phyloP scores from a whole-genome alignment of 2,797 vertebrate species.

The Acestrorhynchus altus region DNA sequence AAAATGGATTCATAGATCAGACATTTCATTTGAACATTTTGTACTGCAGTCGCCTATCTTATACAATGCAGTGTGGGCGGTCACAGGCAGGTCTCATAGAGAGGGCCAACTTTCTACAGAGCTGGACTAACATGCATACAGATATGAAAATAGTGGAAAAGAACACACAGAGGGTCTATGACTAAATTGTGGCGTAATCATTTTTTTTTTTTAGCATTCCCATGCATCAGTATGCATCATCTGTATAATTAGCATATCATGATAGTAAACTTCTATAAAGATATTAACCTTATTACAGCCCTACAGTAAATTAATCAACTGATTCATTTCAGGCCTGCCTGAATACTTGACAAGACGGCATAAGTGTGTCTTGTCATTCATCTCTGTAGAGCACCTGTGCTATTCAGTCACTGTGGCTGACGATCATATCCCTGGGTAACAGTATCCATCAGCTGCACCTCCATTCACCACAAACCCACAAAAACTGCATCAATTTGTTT shows the following conservation, averaged over 20 bases:
- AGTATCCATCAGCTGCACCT: conserved; percentile 79
- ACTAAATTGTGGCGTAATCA: too few species aligned
- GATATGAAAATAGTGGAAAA: too few species aligned
- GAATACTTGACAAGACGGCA: conserved; percentile 56
- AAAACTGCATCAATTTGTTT: conserved; percentile 77
- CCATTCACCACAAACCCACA: conserved; percentile 53
- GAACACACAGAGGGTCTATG: too few species aligned
- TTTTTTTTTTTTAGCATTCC: too few species aligned
- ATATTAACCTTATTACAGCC: conserved; percentile 50
- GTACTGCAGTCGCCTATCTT: too few species aligned
- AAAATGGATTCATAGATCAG: too few species aligned
- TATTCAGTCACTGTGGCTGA: conserved; percentile 47
- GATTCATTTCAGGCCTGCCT: conserved; percentile 39
- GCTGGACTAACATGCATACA: too few species aligned
- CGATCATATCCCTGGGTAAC: conserved; percentile 68
- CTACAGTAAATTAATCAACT: conserved; percentile 63
- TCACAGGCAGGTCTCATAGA: too few species aligned
- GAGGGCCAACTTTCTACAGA: too few species aligned
- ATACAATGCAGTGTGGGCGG: too few species aligned
- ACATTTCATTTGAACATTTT: too few species aligned
- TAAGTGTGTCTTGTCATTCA: conserved; percentile 51
- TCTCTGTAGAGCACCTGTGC: conserved; percentile 74
- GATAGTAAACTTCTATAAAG: conserved; percentile 30
- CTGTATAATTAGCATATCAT: conserved; percentile 35
- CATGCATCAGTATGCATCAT: too few species aligned